These are phyloP conservation scores for Leptodirus hochenwartii DNA, from an alignment of 2,888 invertebrate species.

Conservation along the genomic window DNA sequence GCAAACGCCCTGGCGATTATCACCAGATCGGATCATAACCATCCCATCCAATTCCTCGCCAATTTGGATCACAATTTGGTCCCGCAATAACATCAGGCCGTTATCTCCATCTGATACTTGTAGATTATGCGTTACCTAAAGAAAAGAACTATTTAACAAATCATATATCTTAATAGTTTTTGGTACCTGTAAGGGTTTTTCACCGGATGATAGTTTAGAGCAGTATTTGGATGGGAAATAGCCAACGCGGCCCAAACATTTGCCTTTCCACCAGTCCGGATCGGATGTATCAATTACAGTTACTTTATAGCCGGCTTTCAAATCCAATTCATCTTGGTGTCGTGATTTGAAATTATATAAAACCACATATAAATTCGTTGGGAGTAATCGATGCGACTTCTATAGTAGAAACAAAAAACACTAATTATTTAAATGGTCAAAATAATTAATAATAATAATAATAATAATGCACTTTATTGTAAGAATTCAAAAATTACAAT, in stretches of 20 bases:
- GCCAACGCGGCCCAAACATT: constrained; percentile 76
- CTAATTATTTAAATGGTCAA: too few species aligned
- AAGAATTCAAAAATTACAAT: too few species aligned
- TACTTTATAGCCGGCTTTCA: constrained; percentile 82
- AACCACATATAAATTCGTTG: constrained; percentile 84
- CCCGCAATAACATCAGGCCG: constrained; percentile 63
- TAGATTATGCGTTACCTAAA: constrained; percentile 47
- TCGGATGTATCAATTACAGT: constrained; percentile 89
- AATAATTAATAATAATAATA: too few species aligned
- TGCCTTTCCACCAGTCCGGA: constrained; percentile 96
- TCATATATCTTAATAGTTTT: background rate
- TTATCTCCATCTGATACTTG: constrained; percentile 77
- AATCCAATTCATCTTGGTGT: constrained; percentile 83
- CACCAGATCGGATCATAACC: constrained; percentile 83
- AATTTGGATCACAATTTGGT: constrained; percentile 85
- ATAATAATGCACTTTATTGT: too few species aligned
- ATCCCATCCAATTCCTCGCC: constrained; percentile 87
- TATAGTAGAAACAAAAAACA: constrained; percentile 27
- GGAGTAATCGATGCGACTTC: constrained; percentile 71
- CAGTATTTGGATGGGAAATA: constrained; percentile 94
- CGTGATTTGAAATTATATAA: constrained; percentile 89
- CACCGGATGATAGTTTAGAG: constrained; percentile 75
- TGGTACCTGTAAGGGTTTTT: constrained; percentile 72
- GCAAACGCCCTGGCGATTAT: constrained; percentile 83
- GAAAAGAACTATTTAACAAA: constrained; percentile 5